Percentiles rank a stretch among this genome's conserved stretches.
Evolutionary conservation across 2,797 vertebrate genomes (phyloP).

Genomic region (Xenopus petersii): DNA sequence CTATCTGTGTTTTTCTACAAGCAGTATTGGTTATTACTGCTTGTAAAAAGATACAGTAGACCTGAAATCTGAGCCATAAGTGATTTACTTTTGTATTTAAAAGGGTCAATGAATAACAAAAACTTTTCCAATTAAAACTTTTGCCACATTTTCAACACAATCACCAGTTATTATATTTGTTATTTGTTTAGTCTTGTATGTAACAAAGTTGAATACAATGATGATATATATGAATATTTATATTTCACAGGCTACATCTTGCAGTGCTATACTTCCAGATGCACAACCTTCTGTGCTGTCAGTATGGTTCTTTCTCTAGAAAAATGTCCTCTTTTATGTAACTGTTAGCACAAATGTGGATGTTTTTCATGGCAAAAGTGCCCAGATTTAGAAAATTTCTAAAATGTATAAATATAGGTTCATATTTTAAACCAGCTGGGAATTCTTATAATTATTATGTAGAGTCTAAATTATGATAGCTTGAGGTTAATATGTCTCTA

Average conservation of each 20-base stretch:
- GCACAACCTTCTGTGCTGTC: background rate
- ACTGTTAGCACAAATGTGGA: background rate
- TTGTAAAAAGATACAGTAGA: no score
- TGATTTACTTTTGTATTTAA: no score
- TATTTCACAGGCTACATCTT: background rate
- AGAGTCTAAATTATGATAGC: conserved; percentile 46
- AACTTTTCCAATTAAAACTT: no score
- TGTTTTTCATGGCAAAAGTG: background rate
- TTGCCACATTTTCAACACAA: no score
- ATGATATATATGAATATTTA: no score
- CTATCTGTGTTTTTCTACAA: no score
- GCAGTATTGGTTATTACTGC: no score
- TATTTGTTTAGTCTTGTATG: no score
- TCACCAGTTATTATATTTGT: no score
- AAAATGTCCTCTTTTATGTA: background rate
- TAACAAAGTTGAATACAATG: no score
- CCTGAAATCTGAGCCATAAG: no score
- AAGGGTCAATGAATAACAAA: no score
- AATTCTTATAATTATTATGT: conserved; percentile 43
- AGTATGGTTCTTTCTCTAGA: background rate
- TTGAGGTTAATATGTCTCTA: conserved; percentile 41
- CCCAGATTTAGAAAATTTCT: conserved; percentile 11
- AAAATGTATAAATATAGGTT: conserved; percentile 25
- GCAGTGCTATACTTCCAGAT: background rate
- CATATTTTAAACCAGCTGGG: conserved; percentile 23